A percentile compares a stretch with the other conserved stretches of the same genome.
Evolutionary conservation across 2,888 invertebrate genomes (phyloP).

Genomic region (Lycophotia porphyrea): DNA sequence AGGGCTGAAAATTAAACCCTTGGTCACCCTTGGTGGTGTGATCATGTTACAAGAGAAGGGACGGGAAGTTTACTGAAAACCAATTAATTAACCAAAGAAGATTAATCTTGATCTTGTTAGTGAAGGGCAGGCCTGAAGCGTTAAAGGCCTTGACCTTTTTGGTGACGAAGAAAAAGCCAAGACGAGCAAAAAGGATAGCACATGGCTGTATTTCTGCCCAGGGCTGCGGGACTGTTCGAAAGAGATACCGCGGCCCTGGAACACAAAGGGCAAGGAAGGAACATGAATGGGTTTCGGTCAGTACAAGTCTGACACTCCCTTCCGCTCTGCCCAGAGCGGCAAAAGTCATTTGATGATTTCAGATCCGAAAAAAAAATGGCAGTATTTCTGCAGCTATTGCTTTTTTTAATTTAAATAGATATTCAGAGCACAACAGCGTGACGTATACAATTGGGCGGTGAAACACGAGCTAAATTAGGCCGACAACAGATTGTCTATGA

Average conservation of each 20-base stretch:
- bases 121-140: neutral
- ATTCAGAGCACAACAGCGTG: slow-evolving; percentile 38
- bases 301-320: too few relatives aligned
- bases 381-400: neutral
- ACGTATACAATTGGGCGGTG: slow-evolving; percentile 35
- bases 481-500: slow-evolving; percentile 32
- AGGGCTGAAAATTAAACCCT: neutral
- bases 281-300: too few relatives aligned
- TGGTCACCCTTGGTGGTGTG: neutral
- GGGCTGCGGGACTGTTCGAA: too few relatives aligned
- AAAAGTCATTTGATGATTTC: too few relatives aligned
- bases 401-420: slow-evolving; percentile 11
- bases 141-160: neutral
- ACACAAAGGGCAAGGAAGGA: too few relatives aligned
- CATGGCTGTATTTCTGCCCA: neutral
- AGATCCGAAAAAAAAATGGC: too few relatives aligned
- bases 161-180: neutral
- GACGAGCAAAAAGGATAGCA: neutral
- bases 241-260: too few relatives aligned
- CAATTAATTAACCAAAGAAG: slow-evolving; percentile 16
- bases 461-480: slow-evolving; percentile 35
- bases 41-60: neutral
- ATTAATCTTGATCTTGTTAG: slow-evolving; percentile 13
- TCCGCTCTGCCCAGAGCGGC: too few relatives aligned
- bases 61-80: slow-evolving; percentile 14